phyloP scores from a whole-genome alignment of 23 tunicate genomes.

The Diplosoma virens region DNA sequence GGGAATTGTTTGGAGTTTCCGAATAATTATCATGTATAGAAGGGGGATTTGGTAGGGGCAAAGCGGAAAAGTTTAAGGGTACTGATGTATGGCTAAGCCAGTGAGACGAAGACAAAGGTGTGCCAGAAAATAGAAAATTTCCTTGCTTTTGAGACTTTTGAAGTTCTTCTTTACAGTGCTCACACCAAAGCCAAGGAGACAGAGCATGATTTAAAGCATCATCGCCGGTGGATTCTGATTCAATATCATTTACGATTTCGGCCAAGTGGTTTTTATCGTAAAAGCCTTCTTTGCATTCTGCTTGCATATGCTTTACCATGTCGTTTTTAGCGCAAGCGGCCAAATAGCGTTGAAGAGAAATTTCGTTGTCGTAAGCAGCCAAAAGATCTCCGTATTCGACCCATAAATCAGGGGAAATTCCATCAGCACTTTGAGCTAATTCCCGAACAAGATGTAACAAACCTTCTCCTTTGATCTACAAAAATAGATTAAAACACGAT shows the following conservation, averaged over 20 bases:
- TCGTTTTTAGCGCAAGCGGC: constrained; percentile 40
- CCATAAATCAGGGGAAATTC: constrained; percentile 80
- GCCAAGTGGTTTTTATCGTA: not conserved
- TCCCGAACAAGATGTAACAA: constrained; percentile 65
- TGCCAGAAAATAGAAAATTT: not conserved
- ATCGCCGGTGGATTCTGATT: constrained; percentile 20
- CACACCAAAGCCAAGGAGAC: constrained; percentile 86
- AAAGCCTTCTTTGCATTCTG: not conserved
- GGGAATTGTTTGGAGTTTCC: not conserved
- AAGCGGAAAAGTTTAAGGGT: constrained; percentile 52
- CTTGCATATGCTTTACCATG: not conserved
- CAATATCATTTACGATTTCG: not conserved
- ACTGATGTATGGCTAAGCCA: constrained; percentile 42
- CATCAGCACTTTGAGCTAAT: constrained; percentile 71
- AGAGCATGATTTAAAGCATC: constrained; percentile 58
- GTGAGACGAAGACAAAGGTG: constrained; percentile 34
- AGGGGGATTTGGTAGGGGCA: constrained; percentile 73
- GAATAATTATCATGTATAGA: not conserved
- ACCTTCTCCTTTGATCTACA: constrained; percentile 72
- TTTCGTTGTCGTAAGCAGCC: constrained; percentile 61
- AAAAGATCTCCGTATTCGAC: constrained; percentile 86
- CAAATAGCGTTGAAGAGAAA: constrained; percentile 33
- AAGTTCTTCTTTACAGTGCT: constrained; percentile 63
- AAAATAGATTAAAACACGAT: no score
- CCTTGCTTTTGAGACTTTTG: constrained; percentile 31